phyloP scores from a whole-genome alignment of 2,888 invertebrate genomes.

The Coecobrya sp. region DNA sequence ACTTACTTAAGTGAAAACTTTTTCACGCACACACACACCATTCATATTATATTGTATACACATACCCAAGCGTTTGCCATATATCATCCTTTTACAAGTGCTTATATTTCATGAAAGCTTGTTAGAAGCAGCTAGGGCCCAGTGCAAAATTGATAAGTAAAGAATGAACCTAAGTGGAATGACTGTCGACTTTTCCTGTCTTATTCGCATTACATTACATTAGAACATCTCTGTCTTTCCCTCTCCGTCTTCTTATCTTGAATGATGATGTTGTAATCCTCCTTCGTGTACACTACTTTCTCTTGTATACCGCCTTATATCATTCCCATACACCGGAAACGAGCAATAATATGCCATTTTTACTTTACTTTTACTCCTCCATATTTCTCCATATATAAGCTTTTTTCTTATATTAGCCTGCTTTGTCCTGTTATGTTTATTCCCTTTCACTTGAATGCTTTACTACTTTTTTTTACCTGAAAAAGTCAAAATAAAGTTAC shows the following conservation, averaged over 20 bases:
- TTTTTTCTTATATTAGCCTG: neutral
- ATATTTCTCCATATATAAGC: neutral
- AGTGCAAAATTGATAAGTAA: conserved; percentile 75
- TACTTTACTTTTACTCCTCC: neutral
- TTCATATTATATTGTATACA: neutral
- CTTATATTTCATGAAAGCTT: conserved; percentile 54
- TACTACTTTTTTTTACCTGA: conserved; percentile 1
- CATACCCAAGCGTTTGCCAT: neutral
- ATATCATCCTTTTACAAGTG: conserved; percentile 8
- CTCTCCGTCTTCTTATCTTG: conserved; percentile 21
- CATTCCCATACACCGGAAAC: neutral
- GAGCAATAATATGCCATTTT: neutral
- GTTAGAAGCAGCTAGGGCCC: conserved; percentile 22
- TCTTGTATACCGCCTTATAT: neutral
- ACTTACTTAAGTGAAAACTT: conserved; percentile 62
- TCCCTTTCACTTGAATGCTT: conserved; percentile 5
- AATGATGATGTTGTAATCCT: conserved; percentile 58
- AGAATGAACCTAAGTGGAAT: conserved; percentile 70
- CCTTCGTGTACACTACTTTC: neutral
- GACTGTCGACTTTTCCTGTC: conserved; percentile 71
- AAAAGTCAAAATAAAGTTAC: conserved; percentile 49
- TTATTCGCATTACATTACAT: conserved; percentile 63
- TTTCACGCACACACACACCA: conserved; percentile 26
- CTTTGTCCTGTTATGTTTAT: neutral
- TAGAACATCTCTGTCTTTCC: conserved; percentile 35